Evolutionary conservation across 2,797 vertebrate species (phyloP).

Genomic region (Megaceryle alcyon): DNA sequence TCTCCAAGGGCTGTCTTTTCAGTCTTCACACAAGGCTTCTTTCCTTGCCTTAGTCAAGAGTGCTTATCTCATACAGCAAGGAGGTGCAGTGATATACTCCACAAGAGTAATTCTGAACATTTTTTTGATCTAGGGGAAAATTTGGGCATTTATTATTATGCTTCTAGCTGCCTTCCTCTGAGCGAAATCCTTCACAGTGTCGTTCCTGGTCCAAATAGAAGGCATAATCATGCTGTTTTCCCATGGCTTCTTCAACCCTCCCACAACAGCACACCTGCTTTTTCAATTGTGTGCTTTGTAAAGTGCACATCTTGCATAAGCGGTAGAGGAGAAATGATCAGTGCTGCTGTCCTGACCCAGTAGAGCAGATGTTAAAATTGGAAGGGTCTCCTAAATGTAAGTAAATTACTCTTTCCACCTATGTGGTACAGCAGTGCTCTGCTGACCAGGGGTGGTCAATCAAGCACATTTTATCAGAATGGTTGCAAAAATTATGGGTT

Average conservation of each 20-base stretch:
- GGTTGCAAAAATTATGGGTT: not conserved
- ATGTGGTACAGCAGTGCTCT: not conserved
- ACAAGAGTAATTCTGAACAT: not conserved
- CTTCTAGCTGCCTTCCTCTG: not conserved
- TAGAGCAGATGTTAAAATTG: not conserved
- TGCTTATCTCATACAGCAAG: not conserved
- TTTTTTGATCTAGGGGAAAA: not conserved
- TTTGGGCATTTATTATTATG: not conserved
- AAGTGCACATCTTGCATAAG: not conserved
- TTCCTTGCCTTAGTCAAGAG: not conserved
- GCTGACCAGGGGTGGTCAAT: not conserved
- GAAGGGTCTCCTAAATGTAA: not conserved
- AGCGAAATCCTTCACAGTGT: not conserved
- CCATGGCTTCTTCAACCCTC: not conserved
- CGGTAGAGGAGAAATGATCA: not conserved
- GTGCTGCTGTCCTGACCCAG: not conserved
- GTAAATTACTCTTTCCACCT: not conserved
- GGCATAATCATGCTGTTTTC: not conserved
- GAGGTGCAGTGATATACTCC: not conserved
- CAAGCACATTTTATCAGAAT: not conserved
- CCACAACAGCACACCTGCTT: not conserved
- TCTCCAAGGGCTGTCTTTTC: not conserved
- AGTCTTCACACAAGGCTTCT: not conserved
- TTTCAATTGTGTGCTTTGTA: not conserved
- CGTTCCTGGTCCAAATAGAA: not conserved